phyloP scores from a whole-genome alignment of 2,797 vertebrate genomes.

The Silurus lanzhouensis region DNA sequence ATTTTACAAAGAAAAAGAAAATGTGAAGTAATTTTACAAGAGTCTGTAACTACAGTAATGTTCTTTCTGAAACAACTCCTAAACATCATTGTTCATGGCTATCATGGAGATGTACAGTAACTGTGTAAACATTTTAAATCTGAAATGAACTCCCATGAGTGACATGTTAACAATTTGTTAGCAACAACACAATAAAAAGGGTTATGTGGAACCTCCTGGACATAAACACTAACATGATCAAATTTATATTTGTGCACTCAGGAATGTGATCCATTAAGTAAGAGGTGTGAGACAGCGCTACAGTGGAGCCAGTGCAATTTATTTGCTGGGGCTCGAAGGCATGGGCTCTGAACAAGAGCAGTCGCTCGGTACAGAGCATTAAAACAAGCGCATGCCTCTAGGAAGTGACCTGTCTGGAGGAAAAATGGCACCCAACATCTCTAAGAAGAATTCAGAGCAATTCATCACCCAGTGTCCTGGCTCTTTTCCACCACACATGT shows the following conservation, averaged over 20 bases:
- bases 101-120: background rate
- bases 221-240: background rate
- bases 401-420: slow-evolving; percentile 62
- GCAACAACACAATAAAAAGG: background rate
- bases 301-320: slow-evolving; percentile 57
- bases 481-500: slow-evolving; percentile 23
- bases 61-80: background rate
- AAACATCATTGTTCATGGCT: background rate
- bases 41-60: background rate
- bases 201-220: background rate
- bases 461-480: slow-evolving; percentile 42
- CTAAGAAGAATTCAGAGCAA: slow-evolving; percentile 36
- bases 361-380: slow-evolving; percentile 66
- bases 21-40: rapidly evolving
- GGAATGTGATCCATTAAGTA: slow-evolving; percentile 32
- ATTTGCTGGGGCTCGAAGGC: slow-evolving; percentile 65
- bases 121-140: background rate
- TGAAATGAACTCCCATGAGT: background rate
- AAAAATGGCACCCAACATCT: slow-evolving; percentile 56
- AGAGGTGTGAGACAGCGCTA: slow-evolving; percentile 20
- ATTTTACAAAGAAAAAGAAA: background rate
- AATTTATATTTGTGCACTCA: slow-evolving; percentile 31
- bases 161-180: background rate
- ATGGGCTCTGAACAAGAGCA: slow-evolving; percentile 60
- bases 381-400: slow-evolving; percentile 67